Evolutionary conservation across 2,888 invertebrate species (phyloP).

Genomic region (Tipula unca): DNA sequence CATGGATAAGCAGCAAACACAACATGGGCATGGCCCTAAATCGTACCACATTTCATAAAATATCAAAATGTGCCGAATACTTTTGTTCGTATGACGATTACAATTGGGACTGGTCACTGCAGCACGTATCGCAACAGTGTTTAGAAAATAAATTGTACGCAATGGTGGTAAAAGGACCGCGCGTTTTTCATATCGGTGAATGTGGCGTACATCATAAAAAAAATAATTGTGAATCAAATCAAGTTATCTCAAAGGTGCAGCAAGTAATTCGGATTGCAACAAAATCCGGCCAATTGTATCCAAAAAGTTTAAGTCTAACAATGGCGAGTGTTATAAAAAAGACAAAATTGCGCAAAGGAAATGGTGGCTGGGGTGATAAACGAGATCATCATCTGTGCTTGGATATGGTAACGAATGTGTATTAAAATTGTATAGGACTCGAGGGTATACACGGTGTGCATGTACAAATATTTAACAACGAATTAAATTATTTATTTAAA

Average conservation of each 20-base stretch:
- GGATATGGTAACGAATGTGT: conserved; percentile 49
- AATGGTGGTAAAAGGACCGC: conserved; percentile 82
- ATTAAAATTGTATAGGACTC: neutral
- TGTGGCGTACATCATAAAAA: conserved; percentile 97
- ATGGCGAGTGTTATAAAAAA: conserved; percentile 61
- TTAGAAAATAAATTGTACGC: conserved; percentile 69
- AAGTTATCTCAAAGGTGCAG: conserved; percentile 76
- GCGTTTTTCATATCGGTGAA: conserved; percentile 98
- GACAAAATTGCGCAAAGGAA: conserved; percentile 73
- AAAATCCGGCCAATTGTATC: conserved; percentile 55
- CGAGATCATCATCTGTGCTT: conserved; percentile 76
- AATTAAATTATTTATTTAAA: neutral
- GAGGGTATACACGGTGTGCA: neutral
- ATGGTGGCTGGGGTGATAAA: conserved; percentile 96
- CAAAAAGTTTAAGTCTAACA: conserved; percentile 56
- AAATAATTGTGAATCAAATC: conserved; percentile 78
- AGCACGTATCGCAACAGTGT: conserved; percentile 81
- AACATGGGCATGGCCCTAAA: conserved; percentile 99
- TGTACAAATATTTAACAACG: neutral
- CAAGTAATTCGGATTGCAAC: conserved; percentile 64
- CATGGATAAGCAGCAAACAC: conserved; percentile 95
- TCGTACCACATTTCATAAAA: conserved; percentile 74
- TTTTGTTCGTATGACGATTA: conserved; percentile 98
- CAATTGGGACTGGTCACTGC: conserved; percentile 98
- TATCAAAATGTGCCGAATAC: conserved; percentile 69